Percentiles rank a stretch among this genome's conserved stretches.
Conservation (phyloP, 2,888 invertebrate species). For the Trypoxylon attenuatum region DNA sequence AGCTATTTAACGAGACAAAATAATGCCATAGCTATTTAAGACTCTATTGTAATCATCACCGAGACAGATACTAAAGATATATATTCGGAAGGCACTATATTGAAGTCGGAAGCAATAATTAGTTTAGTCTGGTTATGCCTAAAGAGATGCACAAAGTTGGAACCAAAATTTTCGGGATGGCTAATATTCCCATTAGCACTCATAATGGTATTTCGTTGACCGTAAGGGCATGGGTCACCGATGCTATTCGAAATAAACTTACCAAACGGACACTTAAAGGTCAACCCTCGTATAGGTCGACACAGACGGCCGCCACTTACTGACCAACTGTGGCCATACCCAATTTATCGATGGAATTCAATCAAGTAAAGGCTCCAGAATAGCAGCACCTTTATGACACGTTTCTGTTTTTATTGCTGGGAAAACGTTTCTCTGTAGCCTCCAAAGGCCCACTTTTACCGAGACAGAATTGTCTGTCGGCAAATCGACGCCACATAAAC, state of each 20-base stretch:
- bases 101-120: too few species aligned
- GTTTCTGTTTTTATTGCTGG: not conserved
- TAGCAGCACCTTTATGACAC: constrained; percentile 11
- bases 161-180: too few species aligned
- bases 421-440: not conserved
- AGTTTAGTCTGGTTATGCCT: too few species aligned
- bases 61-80: too few species aligned
- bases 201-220: constrained; percentile 1
- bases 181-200: constrained; percentile 16
- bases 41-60: too few species aligned
- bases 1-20: too few species aligned
- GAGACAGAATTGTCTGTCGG: too few species aligned
- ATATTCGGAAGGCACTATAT: too few species aligned
- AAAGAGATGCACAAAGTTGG: too few species aligned
- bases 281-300: constrained; percentile 24
- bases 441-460: too few species aligned
- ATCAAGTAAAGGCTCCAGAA: constrained; percentile 27
- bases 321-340: constrained; percentile 3
- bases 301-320: constrained; percentile 10
- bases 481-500: too few species aligned
- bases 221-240: constrained; percentile 6
- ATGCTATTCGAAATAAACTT: constrained; percentile 26
- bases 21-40: too few species aligned
- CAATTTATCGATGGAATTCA: constrained; percentile 39
- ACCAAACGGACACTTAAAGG: constrained; percentile 21